Conservation (phyloP, 1,140 invertebrate genomes). For the Drosophila ficusphila region DNA sequence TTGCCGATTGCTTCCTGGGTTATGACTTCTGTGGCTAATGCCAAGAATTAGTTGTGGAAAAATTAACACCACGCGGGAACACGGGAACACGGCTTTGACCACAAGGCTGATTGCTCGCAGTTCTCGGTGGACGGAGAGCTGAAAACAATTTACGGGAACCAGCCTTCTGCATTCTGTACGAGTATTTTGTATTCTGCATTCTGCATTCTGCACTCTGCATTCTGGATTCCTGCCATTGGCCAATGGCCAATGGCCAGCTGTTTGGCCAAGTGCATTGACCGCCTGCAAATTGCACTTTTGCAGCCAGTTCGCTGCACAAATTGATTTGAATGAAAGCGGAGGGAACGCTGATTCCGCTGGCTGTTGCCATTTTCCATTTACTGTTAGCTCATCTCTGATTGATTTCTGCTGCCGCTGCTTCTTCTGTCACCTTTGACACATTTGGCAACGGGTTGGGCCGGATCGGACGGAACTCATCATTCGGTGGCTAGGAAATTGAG, state of each 20-base stretch:
- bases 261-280: slow-evolving; percentile 73
- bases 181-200: slow-evolving; percentile 3
- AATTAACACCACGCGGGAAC: slow-evolving; percentile 74
- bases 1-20: slow-evolving; percentile 65
- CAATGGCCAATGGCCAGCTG: slow-evolving; percentile 53
- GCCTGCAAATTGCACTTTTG: slow-evolving; percentile 59
- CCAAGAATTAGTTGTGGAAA: slow-evolving; percentile 79
- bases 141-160: slow-evolving; percentile 78
- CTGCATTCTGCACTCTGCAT: slow-evolving; percentile 16
- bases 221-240: slow-evolving; percentile 31
- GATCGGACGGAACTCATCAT: slow-evolving; percentile 47
- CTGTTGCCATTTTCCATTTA: slow-evolving; percentile 61
- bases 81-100: slow-evolving; percentile 63
- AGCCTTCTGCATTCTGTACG: slow-evolving; percentile 8
- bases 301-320: slow-evolving; percentile 45
- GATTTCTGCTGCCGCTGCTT: slow-evolving; percentile 67
- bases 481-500: slow-evolving; percentile 31
- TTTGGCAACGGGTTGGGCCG: slow-evolving; percentile 56
- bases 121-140: slow-evolving; percentile 14
- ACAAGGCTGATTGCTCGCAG: slow-evolving; percentile 55
- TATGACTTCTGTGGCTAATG: slow-evolving; percentile 77
- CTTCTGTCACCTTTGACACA: slow-evolving; percentile 75
- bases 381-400: slow-evolving; percentile 74
- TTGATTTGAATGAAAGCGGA: slow-evolving; percentile 67
- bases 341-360: slow-evolving; percentile 21